Base-by-base conservation (phyloP, 23 tunicate species). In the Ascidia mentula region DNA sequence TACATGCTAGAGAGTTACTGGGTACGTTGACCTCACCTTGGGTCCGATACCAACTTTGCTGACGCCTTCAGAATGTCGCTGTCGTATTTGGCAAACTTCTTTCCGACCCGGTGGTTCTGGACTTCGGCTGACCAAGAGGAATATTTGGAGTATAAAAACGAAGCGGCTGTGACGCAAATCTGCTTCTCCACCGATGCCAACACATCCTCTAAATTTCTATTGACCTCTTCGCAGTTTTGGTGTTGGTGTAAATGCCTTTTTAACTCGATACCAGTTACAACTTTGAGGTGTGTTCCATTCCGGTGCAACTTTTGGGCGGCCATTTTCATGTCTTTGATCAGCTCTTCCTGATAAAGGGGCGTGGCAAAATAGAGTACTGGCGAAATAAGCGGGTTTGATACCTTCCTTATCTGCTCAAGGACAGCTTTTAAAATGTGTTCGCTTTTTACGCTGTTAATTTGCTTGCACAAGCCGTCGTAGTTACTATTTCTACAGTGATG, bases 71-170 rank as follows among this genome's bases (percentile, higher is more conserved):
- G 35, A 70, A 70, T 33, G 35, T 34, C 38, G 35, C 5, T 9
- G 74, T 70, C 74, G 38, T 3, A 70, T 33, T 70, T 33, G 17
- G 35, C 8, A 3, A 32, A 18, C 35, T 70, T n/a, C n/a, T 70
- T 70, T 70, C 37, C 37, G 2, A 18, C 8, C 4, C 74, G 74
- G 4, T 70, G 39, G 30, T 18, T 3, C 9, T 74, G 18, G 22
- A 82, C 79, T 28, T 82, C 73, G 73, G 59, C 35, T 2, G 87
- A 82, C 87, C 87, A 82, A 13, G 87, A 82, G 8, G 87, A 82
- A 15, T 59, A 4, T 3, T 61, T 20, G 6, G 87, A 82, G n/a
- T 59, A 72, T 60, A 65, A 0, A 80, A 65, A 75, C 59, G 13
- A 70, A 28, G 24, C 32, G 31, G 35, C 59, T 6, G 35, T 46